Evolutionary conservation across 2,113 vertebrate species (phyloP), one percentile per base, ranked within the genome.

Genomic region (Podarcis raffonei): DNA sequence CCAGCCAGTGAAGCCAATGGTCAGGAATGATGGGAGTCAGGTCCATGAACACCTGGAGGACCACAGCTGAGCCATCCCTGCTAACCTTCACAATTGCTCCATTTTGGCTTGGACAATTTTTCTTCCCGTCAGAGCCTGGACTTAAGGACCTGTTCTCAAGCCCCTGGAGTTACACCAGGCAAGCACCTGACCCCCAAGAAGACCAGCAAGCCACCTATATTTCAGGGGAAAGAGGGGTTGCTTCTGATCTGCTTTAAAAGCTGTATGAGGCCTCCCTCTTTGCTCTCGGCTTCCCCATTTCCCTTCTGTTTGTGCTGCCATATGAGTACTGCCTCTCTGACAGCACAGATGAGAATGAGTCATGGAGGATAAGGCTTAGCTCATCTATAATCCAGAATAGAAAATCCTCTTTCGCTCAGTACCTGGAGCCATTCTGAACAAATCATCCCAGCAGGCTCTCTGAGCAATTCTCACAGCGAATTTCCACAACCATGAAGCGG

Each of bases 331-430:
- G 48, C 9, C 94, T 95, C 95, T 94, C 93, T 88, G 93, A 94
- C 79, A 90, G 89, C 92, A 88, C 2, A 27, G 87, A 92, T 87
- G 92, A 91, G 25, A 83, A 89, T 79, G 94, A 57, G 92, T 91
- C 77, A 81, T 84, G 80, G 89, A 91, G 74, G 88, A 90, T 78
- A 90, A 95, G 90, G 93, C 89, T 90, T 76, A 93, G 93, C 94
- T 90, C 86, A 90, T 87, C 72, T 88, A 92, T 95, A 94, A 96
- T 93, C 94, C 93, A 94, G 90, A 81, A 89, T 74, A 78, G 77
- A 85, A 94, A 96, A 96, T 95, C 94, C 90, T 92, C 95, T 95
- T 90, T 94, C 71, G 89, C 93, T 83, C 84, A 91, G 86, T 92
- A 94, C 92, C 93, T 92, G 92, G 86, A 91, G 89, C 91, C 87